These are phyloP conservation scores for Rhynchophorus ferrugineus DNA, from an alignment of 1,140 invertebrate genomes.

Conservation along the genomic window DNA sequence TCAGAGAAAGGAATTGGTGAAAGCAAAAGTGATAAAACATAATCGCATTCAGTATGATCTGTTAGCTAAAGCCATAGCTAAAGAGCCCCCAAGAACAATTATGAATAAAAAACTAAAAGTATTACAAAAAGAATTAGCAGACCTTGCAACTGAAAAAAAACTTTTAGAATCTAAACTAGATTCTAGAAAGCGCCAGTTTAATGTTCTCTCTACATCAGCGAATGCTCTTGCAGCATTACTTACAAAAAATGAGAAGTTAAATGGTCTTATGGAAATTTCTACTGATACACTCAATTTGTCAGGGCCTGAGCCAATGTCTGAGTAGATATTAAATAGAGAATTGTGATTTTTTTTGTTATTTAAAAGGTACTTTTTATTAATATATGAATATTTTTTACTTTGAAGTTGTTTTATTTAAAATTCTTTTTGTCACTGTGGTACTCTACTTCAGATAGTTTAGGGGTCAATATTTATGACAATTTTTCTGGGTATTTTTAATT, in stretches of 20 bases:
- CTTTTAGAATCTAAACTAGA: conserved; percentile 23
- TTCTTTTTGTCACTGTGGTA: too few relatives aligned
- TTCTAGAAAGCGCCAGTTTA: conserved; percentile 36
- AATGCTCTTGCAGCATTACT: conserved; percentile 1
- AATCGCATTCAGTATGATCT: conserved; percentile 86
- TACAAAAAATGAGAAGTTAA: background rate
- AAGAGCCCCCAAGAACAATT: background rate
- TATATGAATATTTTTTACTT: too few relatives aligned
- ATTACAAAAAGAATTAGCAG: conserved; percentile 12
- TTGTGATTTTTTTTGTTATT: too few relatives aligned
- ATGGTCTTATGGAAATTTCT: background rate
- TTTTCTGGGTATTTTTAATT: too few relatives aligned
- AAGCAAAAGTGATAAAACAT: conserved; percentile 76
- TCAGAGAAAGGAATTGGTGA: conserved; percentile 65
- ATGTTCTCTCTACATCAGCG: conserved; percentile 12
- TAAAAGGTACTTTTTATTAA: too few relatives aligned
- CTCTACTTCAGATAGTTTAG: too few relatives aligned
- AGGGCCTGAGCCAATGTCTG: background rate
- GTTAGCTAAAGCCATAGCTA: conserved; percentile 3
- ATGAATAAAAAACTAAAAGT: conserved; percentile 11
- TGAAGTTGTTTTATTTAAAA: too few relatives aligned
- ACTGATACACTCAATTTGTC: background rate
- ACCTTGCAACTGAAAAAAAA: conserved; percentile 21
- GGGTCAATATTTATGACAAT: too few relatives aligned
- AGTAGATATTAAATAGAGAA: too few relatives aligned